Evolutionary conservation across 2,797 vertebrate species (phyloP), one percentile per base, ranked within the genome.

Genomic region (Lacerta bilineata): DNA sequence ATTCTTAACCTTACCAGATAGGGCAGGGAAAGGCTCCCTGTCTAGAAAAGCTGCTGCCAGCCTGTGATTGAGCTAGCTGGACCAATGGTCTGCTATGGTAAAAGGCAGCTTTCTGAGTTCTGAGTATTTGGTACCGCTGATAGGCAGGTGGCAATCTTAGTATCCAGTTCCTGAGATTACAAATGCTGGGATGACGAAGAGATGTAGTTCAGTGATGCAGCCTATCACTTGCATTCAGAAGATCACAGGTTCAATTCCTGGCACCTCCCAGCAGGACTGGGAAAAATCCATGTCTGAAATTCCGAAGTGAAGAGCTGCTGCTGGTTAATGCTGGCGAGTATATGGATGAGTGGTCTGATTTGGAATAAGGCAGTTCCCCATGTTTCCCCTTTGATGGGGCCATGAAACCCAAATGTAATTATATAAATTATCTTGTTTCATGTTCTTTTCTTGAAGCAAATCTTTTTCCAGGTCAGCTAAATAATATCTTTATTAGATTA

Each of bases 401-500:
- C 20, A 23, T 64, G 20, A 7, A 6, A 64, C 36, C 17, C 72
- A 75, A 39, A 39, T 75, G 72, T 36, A 75, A 39, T 39, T 39
- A 39, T 20, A 75, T 18, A 39, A 18, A 75, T 75, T 39, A 75
- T 39, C 20, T 39, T 39, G 7, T 41, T 36, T 20, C 4, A 64
- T 23, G 61, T 61, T 46, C 11, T 64, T 39, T 10, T 80, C 79
- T 36, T 23, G n/a, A 61, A 61, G n/a, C n/a, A 66, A 66, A 66
- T 23, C 17, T 77, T 85, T 43, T 43, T 66, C 39, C 41, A 55
- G 59, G 27, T 25, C 74, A 43, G 27, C 66, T 43, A 85, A 85
- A 50, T 69, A 64, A 43, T 77, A 76, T 61, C 11, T 71, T 86
- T 79, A 69, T 68, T 25, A 79, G 29, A 33, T 79, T 36, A 86